Evolutionary conservation across 1,140 invertebrate species (phyloP).

Genomic region (Mizuhopecten yessoensis): DNA sequence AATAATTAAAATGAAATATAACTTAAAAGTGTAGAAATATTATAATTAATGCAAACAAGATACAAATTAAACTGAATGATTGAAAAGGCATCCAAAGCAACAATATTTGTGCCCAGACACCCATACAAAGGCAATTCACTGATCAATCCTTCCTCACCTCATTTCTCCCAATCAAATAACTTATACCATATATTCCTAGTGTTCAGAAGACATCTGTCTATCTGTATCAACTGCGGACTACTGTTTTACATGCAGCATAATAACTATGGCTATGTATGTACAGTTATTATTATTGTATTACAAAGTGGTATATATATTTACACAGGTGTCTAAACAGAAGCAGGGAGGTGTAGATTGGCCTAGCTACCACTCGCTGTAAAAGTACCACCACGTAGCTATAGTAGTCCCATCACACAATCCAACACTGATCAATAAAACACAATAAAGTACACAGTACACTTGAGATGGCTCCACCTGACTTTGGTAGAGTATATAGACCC

Average conservation of each 20-base stretch:
- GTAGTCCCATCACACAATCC: background rate
- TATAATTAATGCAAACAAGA: constrained; percentile 39
- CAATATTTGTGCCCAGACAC: constrained; percentile 31
- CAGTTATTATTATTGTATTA: background rate
- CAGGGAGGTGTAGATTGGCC: background rate
- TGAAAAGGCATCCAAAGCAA: constrained; percentile 22
- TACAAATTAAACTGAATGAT: constrained; percentile 36
- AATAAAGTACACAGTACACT: constrained; percentile 10
- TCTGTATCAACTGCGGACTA: background rate
- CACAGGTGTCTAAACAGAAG: background rate
- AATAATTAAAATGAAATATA: constrained; percentile 30
- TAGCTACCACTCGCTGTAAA: background rate
- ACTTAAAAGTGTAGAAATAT: constrained; percentile 40
- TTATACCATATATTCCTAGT: constrained; percentile 18
- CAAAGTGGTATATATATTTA: background rate
- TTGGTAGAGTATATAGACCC: constrained; percentile 15
- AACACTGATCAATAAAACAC: background rate
- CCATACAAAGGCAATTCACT: constrained; percentile 38
- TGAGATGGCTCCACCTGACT: constrained; percentile 13
- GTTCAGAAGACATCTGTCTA: background rate
- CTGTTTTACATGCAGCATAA: constrained; percentile 8
- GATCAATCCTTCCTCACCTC: constrained; percentile 25
- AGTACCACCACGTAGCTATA: background rate
- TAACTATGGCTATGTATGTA: background rate
- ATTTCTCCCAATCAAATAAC: constrained; percentile 3